Conservation (phyloP, 2,113 vertebrate genomes). For the Microcebus tavaratra region DNA sequence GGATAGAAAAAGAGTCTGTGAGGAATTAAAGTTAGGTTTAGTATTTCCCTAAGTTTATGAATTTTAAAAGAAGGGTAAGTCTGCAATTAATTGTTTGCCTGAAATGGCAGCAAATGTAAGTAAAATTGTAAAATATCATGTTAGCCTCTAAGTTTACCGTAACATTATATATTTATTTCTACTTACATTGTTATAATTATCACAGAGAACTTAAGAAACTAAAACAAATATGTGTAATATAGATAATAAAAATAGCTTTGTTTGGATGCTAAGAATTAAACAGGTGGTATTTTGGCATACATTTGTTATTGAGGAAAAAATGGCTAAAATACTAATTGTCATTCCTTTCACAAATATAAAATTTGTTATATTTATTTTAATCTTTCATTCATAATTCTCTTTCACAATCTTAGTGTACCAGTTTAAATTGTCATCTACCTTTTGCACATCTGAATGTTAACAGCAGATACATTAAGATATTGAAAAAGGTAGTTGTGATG, state of each 20-base stretch:
- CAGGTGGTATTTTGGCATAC: background rate
- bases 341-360: background rate
- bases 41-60: background rate
- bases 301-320: conserved; percentile 39
- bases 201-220: background rate
- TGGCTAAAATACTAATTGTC: background rate
- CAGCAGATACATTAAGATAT: background rate
- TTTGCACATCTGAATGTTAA: conserved; percentile 31
- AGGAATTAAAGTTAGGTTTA: conserved; percentile 9
- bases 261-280: background rate
- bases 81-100: background rate
- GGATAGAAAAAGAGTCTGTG: background rate
- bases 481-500: background rate
- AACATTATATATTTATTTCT: background rate
- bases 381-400: background rate
- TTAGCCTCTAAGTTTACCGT: background rate
- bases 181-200: background rate
- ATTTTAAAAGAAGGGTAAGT: background rate
- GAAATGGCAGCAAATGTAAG: background rate
- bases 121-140: background rate
- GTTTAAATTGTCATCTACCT: background rate
- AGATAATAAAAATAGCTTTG: background rate
- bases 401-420: conserved; percentile 40
- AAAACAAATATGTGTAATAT: background rate
- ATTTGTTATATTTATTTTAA: background rate